phyloP scores from a whole-genome alignment of 2,888 invertebrate genomes.

The Microplitis manilae region DNA sequence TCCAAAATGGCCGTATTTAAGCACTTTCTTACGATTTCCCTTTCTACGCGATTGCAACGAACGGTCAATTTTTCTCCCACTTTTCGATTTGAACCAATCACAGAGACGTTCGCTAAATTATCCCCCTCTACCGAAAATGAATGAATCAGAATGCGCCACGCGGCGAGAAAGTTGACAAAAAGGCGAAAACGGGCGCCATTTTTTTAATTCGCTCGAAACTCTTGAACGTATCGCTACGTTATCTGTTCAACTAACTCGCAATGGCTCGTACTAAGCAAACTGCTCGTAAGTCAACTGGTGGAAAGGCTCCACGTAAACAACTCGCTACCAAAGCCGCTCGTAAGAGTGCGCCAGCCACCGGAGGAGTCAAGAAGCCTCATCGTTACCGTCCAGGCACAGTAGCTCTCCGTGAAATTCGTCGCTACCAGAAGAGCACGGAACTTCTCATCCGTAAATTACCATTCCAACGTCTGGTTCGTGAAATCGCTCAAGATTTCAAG shows the following conservation, averaged over 20 bases:
- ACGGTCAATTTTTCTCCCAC: no score
- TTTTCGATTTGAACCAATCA: no score
- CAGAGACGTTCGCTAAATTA: no score
- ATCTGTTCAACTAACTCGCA: not conserved
- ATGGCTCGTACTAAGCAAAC: not conserved
- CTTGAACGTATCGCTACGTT: not conserved
- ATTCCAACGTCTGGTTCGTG: not conserved
- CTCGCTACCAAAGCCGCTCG: not conserved
- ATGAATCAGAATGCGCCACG: no score
- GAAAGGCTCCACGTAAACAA: not conserved
- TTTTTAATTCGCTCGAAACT: no score
- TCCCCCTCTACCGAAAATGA: no score
- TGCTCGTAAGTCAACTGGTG: not conserved
- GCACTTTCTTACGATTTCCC: no score
- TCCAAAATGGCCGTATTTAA: no score
- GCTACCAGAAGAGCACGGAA: not conserved
- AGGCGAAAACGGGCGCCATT: not conserved
- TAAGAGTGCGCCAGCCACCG: not conserved
- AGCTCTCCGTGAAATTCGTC: not conserved
- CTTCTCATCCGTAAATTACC: not conserved
- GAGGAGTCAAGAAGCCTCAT: not conserved
- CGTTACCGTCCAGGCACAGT: not conserved
- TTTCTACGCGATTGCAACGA: no score
- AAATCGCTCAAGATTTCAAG: not conserved
- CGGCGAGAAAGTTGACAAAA: not conserved